Percentiles rank a stretch among this genome's conserved stretches.
Conservation (phyloP, 2,113 vertebrate genomes). For the Protobothrops mucrosquamatus region DNA sequence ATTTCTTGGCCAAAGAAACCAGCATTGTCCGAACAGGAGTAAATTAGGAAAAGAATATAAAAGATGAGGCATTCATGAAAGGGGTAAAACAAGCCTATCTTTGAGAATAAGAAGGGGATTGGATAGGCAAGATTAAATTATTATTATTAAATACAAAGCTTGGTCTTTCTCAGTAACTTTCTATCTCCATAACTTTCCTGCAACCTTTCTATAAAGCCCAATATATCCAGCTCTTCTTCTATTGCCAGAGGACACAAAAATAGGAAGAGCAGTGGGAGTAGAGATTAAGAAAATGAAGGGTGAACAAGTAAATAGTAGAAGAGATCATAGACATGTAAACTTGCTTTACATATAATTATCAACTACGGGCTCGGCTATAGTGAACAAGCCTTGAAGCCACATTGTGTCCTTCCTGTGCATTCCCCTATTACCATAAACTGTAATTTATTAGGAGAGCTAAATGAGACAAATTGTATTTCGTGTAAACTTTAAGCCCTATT, state of each 20-base stretch:
- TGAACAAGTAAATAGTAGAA: not conserved
- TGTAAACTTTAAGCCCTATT: not conserved
- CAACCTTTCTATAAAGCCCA: not conserved
- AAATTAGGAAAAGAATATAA: not conserved
- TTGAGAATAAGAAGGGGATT: not conserved
- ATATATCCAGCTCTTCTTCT: not conserved
- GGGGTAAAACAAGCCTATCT: not conserved
- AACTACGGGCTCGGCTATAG: not conserved
- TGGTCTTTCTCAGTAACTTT: not conserved
- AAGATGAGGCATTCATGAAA: conserved; percentile 7
- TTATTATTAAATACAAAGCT: not conserved
- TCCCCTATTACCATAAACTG: not conserved
- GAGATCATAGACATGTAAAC: not conserved
- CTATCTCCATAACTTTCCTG: not conserved
- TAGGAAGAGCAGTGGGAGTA: not conserved
- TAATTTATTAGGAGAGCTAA: not conserved
- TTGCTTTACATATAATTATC: not conserved
- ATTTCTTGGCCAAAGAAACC: not conserved
- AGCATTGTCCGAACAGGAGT: not conserved
- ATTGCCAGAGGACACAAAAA: not conserved
- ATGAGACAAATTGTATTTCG: not conserved
- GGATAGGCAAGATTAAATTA: not conserved
- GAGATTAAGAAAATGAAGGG: not conserved
- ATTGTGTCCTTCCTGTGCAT: not conserved
- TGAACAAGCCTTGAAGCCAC: not conserved